phyloP scores from a whole-genome alignment of 1,140 invertebrate species.

The Micrasema minimum region DNA sequence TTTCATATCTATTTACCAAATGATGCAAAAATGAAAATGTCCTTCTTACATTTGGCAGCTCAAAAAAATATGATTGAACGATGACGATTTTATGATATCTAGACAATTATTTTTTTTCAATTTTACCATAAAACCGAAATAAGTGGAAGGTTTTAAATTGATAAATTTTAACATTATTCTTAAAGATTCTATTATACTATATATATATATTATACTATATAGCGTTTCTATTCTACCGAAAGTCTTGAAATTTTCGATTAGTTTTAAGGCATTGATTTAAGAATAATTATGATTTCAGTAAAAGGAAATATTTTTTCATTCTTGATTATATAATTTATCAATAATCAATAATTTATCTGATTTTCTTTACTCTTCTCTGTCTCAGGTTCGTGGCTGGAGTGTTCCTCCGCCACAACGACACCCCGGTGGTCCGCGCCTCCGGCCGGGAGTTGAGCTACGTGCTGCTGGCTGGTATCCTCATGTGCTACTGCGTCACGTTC shows the following conservation, averaged over 20 bases:
- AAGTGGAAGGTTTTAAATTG: no score
- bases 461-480: conserved; percentile 85
- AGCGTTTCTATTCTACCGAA: not conserved
- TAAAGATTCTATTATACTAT: no score
- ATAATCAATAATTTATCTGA: not conserved
- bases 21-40: no score
- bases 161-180: no score
- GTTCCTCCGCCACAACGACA: conserved; percentile 82
- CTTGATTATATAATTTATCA: not conserved
- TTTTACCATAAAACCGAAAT: no score
- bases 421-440: conserved; percentile 90
- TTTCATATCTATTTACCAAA: no score
- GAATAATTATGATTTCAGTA: not conserved
- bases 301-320: not conserved
- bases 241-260: not conserved
- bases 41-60: no score
- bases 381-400: conserved; percentile 73
- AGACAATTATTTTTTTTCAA: no score
- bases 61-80: no score
- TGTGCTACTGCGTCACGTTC: conserved; percentile 91
- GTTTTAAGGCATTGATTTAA: not conserved
- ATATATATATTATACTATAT: no score
- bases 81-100: no score
- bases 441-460: conserved; percentile 91
- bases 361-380: conserved; percentile 54